A percentile compares a stretch with the other conserved stretches of the same genome.
Conservation (phyloP, 2,113 vertebrate genomes). For the Sitta europaea region DNA sequence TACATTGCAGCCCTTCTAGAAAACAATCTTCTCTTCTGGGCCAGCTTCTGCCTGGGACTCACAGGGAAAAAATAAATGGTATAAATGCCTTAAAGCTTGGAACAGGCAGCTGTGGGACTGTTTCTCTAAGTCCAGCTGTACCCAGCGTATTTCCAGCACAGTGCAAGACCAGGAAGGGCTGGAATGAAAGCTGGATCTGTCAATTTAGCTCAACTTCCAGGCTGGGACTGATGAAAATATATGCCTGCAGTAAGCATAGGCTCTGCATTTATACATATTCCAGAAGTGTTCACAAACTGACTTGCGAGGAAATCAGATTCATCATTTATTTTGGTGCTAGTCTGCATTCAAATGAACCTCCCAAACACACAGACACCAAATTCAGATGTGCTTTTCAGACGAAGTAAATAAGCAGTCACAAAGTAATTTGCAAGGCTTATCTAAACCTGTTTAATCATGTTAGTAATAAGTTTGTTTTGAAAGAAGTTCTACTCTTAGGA, state of each 20-base stretch:
- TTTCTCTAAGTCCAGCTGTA: neutral
- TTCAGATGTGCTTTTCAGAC: neutral
- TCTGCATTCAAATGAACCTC: conserved; percentile 17
- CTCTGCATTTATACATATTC: neutral
- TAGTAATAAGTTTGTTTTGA: neutral
- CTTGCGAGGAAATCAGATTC: neutral
- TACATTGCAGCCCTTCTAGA: neutral
- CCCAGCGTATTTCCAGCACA: neutral
- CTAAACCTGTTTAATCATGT: neutral
- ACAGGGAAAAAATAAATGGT: neutral
- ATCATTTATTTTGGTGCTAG: conserved; percentile 2
- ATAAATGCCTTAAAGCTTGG: neutral
- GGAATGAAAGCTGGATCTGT: neutral
- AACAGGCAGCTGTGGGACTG: neutral
- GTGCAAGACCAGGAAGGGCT: neutral
- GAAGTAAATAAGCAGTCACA: neutral
- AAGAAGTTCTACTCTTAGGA: neutral
- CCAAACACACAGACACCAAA: neutral
- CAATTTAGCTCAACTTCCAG: neutral
- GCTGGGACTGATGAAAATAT: neutral
- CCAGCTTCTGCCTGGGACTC: neutral
- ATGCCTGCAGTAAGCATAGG: neutral
- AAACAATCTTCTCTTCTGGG: neutral
- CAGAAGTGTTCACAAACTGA: neutral
- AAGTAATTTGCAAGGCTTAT: conserved; percentile 6